These are phyloP conservation scores for Calosoma granatense DNA, from an alignment of 1,140 invertebrate genomes.

Conservation along the genomic window DNA sequence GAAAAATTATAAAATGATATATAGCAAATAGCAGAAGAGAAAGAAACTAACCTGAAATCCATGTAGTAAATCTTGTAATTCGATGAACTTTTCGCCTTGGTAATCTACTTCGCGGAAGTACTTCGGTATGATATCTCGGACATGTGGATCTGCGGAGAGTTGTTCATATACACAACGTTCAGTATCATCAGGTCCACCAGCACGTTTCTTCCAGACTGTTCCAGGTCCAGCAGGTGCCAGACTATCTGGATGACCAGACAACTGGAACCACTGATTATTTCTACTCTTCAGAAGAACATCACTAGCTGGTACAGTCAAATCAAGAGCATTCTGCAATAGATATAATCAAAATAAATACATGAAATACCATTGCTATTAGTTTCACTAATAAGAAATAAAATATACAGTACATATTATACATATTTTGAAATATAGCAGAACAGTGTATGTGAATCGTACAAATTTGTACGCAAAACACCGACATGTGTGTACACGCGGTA, in stretches of 20 bases:
- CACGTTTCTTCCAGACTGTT: constrained; percentile 85
- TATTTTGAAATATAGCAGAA: no score
- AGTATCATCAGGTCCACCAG: constrained; percentile 59
- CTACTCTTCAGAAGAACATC: constrained; percentile 73
- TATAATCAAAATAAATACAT: constrained; percentile 20
- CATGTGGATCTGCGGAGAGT: constrained; percentile 62
- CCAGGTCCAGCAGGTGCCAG: constrained; percentile 88
- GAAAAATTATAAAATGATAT: neutral
- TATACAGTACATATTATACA: neutral
- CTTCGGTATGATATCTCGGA: constrained; percentile 69
- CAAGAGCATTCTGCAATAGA: constrained; percentile 89
- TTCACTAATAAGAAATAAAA: no score
- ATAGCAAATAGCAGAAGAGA: no score
- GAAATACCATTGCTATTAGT: constrained; percentile 3
- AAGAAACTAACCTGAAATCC: constrained; percentile 51
- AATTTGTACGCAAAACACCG: no score
- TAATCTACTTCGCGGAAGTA: constrained; percentile 82
- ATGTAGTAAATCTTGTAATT: constrained; percentile 78
- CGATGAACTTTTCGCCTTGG: constrained; percentile 78
- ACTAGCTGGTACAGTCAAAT: constrained; percentile 83
- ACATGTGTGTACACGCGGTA: no score
- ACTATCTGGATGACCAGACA: constrained; percentile 86
- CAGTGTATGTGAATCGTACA: no score
- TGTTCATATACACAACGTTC: constrained; percentile 71
- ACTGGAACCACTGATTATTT: constrained; percentile 70